phyloP scores from a whole-genome alignment of 2,888 invertebrate species.

The Pardosa pseudoannulata region DNA sequence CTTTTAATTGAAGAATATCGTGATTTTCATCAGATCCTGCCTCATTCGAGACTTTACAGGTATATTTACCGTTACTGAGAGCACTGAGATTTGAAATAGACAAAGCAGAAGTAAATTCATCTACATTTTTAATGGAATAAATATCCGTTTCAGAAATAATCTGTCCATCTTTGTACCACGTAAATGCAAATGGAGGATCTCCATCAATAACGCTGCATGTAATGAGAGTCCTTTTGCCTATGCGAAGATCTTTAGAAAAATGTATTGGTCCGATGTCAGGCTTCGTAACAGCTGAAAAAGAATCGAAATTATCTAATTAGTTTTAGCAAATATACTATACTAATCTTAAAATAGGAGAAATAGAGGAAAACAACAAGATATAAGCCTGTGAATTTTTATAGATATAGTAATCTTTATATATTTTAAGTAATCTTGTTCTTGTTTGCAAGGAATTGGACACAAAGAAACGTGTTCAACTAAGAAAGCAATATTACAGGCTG shows the following conservation, averaged over 20 bases:
- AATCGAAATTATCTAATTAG: no score
- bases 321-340: no score
- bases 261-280: slow-evolving; percentile 51
- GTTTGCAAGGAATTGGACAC: no score
- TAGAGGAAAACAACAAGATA: no score
- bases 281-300: slow-evolving; percentile 23
- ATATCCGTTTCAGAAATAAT: not conserved
- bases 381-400: no score
- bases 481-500: no score
- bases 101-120: slow-evolving; percentile 43
- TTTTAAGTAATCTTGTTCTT: no score
- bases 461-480: no score
- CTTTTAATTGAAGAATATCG: slow-evolving; percentile 26
- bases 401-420: no score
- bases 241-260: slow-evolving; percentile 29
- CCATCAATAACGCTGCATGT: slow-evolving; percentile 51
- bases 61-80: slow-evolving; percentile 66
- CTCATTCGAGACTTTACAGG: slow-evolving; percentile 48
- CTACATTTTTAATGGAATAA: slow-evolving; percentile 1
- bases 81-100: slow-evolving; percentile 38
- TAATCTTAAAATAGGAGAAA: no score
- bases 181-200: slow-evolving; percentile 60
- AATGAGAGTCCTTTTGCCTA: slow-evolving; percentile 17
- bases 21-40: slow-evolving; percentile 38
- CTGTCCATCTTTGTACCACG: slow-evolving; percentile 68